Conservation (phyloP, 1,140 invertebrate species). For the Tetragonula clypearis region DNA sequence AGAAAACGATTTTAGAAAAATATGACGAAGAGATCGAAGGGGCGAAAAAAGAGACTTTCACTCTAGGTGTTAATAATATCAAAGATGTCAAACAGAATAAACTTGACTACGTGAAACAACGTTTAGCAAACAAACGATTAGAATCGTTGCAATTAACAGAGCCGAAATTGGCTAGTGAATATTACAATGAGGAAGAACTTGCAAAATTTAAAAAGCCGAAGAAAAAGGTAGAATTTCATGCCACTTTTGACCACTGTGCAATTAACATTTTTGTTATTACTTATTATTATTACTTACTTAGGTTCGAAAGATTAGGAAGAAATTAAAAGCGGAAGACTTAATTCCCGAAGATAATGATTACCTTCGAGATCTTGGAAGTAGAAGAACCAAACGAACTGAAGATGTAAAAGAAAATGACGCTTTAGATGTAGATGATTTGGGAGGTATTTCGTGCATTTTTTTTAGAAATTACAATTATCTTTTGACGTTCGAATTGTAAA, state of each 20-base stretch:
- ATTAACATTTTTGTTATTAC: background rate
- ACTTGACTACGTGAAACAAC: slow-evolving; percentile 82
- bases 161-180: slow-evolving; percentile 92
- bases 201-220: slow-evolving; percentile 95
- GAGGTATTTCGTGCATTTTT: slow-evolving; percentile 74
- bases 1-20: slow-evolving; percentile 89
- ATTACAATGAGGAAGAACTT: slow-evolving; percentile 92
- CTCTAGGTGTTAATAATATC: slow-evolving; percentile 85
- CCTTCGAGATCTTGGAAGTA: slow-evolving; percentile 82
- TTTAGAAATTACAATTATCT: background rate
- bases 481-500: background rate
- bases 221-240: slow-evolving; percentile 86
- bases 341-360: slow-evolving; percentile 79
- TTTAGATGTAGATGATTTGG: slow-evolving; percentile 82
- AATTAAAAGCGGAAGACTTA: slow-evolving; percentile 84
- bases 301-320: slow-evolving; percentile 80
- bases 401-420: slow-evolving; percentile 74
- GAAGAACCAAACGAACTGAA: slow-evolving; percentile 77
- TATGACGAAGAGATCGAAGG: slow-evolving; percentile 98
- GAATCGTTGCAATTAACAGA: slow-evolving; percentile 87
- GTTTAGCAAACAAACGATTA: slow-evolving; percentile 86
- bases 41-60: slow-evolving; percentile 89
- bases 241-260: background rate
- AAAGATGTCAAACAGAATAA: slow-evolving; percentile 80
- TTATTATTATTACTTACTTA: slow-evolving; percentile 46